These are phyloP conservation scores for Brotogeris chrysoptera DNA, from an alignment of 2,797 vertebrate genomes.

Conservation along the genomic window DNA sequence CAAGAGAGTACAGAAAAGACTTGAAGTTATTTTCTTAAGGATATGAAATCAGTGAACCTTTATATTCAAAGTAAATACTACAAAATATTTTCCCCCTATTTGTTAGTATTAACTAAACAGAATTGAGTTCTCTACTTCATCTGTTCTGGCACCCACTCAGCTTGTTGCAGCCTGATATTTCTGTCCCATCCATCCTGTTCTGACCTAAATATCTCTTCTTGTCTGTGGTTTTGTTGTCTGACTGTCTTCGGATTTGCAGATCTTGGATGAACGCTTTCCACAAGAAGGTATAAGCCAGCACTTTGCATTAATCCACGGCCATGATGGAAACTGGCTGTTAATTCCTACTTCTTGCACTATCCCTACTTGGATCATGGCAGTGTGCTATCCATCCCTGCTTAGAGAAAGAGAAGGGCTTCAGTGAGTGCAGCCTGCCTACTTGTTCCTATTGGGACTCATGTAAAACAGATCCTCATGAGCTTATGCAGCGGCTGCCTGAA, in stretches of 20 bases:
- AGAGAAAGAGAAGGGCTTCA: background rate
- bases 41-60: background rate
- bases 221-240: background rate
- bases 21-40: background rate
- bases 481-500: background rate
- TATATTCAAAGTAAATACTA: background rate
- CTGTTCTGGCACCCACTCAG: background rate
- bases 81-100: background rate
- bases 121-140: background rate
- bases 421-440: background rate
- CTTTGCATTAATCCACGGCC: background rate
- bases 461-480: rapidly evolving
- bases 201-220: background rate
- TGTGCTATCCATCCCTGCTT: background rate
- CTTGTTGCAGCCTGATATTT: background rate
- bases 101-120: background rate
- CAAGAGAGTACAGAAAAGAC: rapidly evolving
- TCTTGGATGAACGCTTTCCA: background rate
- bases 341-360: background rate
- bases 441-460: background rate
- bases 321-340: background rate
- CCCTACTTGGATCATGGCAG: background rate
- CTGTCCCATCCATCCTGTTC: background rate
- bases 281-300: background rate
- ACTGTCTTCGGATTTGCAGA: background rate